These are phyloP conservation scores for Clivina fossor DNA, from an alignment of 2,888 invertebrate genomes.

Conservation along the genomic window DNA sequence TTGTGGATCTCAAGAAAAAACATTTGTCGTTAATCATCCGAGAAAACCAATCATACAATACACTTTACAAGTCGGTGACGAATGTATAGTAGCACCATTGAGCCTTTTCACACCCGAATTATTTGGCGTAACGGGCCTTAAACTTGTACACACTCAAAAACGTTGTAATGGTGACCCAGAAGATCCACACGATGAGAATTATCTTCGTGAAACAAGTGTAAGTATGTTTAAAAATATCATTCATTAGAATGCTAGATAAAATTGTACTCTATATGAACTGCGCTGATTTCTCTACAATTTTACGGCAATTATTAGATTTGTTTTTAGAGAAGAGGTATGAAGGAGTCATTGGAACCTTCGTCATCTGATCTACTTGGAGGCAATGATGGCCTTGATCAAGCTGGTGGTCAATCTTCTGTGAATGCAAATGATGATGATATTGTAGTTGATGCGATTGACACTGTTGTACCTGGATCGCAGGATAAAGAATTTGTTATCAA, in stretches of 20 bases:
- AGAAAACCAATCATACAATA: slow-evolving; percentile 69
- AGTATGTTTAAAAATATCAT: slow-evolving; percentile 41
- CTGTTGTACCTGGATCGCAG: slow-evolving; percentile 44
- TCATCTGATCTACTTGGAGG: slow-evolving; percentile 50
- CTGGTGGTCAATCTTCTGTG: slow-evolving; percentile 51
- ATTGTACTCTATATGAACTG: no score
- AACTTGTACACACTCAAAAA: slow-evolving; percentile 72
- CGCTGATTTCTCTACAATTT: no score
- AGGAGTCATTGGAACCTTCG: slow-evolving; percentile 61
- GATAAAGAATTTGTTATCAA: slow-evolving; percentile 69
- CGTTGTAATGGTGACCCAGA: slow-evolving; percentile 77
- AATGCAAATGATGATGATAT: slow-evolving; percentile 69
- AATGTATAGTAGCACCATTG: slow-evolving; percentile 87
- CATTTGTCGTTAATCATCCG: slow-evolving; percentile 73
- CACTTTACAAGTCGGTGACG: slow-evolving; percentile 85
- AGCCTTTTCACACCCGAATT: slow-evolving; percentile 87
- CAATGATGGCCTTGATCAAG: slow-evolving; percentile 57
- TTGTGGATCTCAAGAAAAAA: slow-evolving; percentile 84
- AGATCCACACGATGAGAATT: slow-evolving; percentile 92
- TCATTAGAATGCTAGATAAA: no score
- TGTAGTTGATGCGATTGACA: slow-evolving; percentile 67
- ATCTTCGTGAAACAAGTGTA: slow-evolving; percentile 83
- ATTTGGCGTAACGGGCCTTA: slow-evolving; percentile 79
- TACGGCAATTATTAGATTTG: slow-evolving; percentile 1
- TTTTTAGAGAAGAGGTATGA: slow-evolving; percentile 60